A percentile compares a stretch with the other conserved stretches of the same genome.
Evolutionary conservation across 2,113 vertebrate genomes (phyloP).

Genomic region (Diadophis punctatus): DNA sequence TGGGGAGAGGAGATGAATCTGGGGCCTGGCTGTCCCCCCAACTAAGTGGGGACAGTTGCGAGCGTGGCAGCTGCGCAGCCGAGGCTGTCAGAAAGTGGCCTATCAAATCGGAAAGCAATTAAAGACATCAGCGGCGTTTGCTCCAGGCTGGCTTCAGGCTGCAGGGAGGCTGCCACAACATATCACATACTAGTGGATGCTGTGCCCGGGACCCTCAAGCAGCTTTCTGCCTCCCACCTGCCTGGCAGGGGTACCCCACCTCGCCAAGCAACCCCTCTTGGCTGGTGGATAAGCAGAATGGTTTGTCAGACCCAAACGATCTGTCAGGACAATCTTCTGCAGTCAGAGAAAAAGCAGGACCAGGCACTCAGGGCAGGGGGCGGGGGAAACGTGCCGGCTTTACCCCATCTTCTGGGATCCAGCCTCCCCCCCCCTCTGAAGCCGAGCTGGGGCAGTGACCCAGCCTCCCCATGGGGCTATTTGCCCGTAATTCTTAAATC

Average conservation of each 20-base stretch:
- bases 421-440: not conserved
- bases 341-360: too few species aligned
- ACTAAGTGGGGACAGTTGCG: not conserved
- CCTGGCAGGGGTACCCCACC: not conserved
- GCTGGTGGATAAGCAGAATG: conserved; percentile 1
- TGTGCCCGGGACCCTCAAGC: conserved; percentile 52
- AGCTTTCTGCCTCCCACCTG: conserved; percentile 32
- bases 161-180: conserved; percentile 74
- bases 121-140: conserved; percentile 73
- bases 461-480: not conserved
- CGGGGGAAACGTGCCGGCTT: fast-evolving
- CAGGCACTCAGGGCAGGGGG: not conserved
- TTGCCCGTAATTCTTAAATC: not conserved
- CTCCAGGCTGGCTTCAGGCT: conserved; percentile 74
- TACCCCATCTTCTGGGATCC: not conserved
- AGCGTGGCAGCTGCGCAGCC: not conserved
- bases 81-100: conserved; percentile 61
- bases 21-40: not conserved
- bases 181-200: conserved; percentile 63
- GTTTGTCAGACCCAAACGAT: not conserved
- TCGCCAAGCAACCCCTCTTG: not conserved
- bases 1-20: conserved; percentile 4
- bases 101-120: conserved; percentile 76
- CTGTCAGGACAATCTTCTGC: conserved; percentile 18
- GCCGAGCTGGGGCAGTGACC: not conserved